Base-by-base conservation (phyloP, 2,888 invertebrate species). In the Conchocele bisecta region DNA sequence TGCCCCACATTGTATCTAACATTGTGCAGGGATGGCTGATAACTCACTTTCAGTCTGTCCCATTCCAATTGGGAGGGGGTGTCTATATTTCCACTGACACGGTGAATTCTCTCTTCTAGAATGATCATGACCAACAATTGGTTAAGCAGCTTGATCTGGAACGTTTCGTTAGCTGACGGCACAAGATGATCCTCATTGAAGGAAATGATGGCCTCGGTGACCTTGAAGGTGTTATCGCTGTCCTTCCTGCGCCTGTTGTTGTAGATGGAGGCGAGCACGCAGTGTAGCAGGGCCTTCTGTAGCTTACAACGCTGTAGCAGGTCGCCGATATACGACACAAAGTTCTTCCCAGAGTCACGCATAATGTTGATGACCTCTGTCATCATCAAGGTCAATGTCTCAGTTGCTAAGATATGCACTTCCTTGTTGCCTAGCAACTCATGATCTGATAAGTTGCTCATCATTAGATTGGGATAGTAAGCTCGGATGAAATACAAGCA, bases 241-340 rank as follows among this genome's bases (percentile, higher is more conserved):
- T 53, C 57, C 6, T 71, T 64, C 39, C 78, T 85, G 41, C 58
- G 54, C 28, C 86, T 80, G 13, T 74, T 63, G 65, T 93, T 93
- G 84, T 94, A 92, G 2, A 96, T 95, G 20, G 95, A 95, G 3
- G 96, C 95, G 54, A 96, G 93, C 22, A 96, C 92, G 87, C 95
- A 95, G 89, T 96, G 96, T 53, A 97, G 92, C 50, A 96, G 93
- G 26, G 95, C 94, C 89, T 96, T 96, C 90, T 97, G 96, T 51
- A 97, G 93, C 91, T 96, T 96, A 86, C 95, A 95, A 75, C 95
- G 94, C 5, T 79, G 75, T 86, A 96, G 91, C 81, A 92, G 91
- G 90, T 96, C 95, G 15, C 94, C 94, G 73, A 95, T 94, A 88
- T 95, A 96, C 83, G 94, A 94, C 13, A 95, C 94, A 86, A 96